These are phyloP conservation scores for Melopsittacus undulatus DNA, from an alignment of 2,797 vertebrate species.

Conservation along the genomic window DNA sequence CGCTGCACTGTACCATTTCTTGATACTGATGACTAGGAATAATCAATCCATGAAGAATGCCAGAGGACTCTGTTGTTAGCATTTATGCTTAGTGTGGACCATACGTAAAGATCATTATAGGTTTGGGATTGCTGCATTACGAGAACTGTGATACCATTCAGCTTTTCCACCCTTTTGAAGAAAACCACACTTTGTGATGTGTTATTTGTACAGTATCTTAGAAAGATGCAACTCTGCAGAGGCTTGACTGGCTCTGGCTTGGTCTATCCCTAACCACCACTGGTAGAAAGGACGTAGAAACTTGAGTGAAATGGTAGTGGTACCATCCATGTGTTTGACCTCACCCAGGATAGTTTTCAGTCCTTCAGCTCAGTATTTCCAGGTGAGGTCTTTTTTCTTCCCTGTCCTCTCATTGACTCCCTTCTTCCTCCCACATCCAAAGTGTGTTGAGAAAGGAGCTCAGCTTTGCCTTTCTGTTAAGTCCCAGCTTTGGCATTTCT, in stretches of 20 bases:
- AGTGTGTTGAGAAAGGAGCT: neutral
- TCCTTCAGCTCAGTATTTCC: neutral
- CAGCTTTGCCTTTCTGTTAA: neutral
- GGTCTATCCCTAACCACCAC: neutral
- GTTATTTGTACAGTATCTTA: neutral
- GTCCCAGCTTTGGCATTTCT: neutral
- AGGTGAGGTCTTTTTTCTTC: neutral
- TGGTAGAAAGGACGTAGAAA: neutral
- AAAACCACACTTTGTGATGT: neutral
- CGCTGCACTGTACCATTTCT: neutral
- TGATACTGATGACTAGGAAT: neutral
- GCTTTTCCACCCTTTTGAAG: neutral
- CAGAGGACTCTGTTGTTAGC: neutral
- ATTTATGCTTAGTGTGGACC: neutral
- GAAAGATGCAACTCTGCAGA: neutral
- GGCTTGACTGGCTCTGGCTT: neutral
- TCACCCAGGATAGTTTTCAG: neutral
- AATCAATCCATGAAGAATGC: neutral
- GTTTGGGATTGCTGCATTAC: neutral
- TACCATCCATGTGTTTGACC: neutral
- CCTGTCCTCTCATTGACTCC: neutral
- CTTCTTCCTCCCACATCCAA: neutral
- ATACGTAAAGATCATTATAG: neutral
- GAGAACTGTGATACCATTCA: neutral
- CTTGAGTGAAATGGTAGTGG: neutral